These are phyloP conservation scores for Sarcophaga bullata DNA, from an alignment of 1,140 invertebrate species.

Conservation along the genomic window DNA sequence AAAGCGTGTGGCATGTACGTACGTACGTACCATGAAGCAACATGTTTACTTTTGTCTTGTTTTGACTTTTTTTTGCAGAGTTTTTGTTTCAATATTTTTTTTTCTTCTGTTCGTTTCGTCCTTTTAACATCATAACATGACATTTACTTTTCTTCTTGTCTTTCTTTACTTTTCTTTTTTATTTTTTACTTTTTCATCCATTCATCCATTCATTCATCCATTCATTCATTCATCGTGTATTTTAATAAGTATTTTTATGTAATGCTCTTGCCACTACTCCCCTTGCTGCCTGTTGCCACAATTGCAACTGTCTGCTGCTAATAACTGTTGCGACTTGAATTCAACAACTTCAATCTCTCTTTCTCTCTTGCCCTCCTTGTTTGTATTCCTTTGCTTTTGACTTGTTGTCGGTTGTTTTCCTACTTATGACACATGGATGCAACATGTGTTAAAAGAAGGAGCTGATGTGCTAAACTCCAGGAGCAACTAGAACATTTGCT, in stretches of 20 bases:
- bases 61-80: conserved; percentile 21
- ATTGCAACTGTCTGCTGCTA: conserved; percentile 31
- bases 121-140: background rate
- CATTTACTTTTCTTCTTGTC: conserved; percentile 25
- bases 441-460: conserved; percentile 29
- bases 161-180: conserved; percentile 28
- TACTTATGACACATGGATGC: conserved; percentile 37
- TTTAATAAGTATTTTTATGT: conserved; percentile 22
- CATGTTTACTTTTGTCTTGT: conserved; percentile 8
- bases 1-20: background rate
- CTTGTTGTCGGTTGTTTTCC: background rate
- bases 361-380: background rate
- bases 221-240: background rate
- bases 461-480: background rate
- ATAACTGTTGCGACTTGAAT: conserved; percentile 9
- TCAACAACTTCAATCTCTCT: background rate
- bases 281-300: background rate
- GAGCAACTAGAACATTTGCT: background rate
- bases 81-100: too few species aligned
- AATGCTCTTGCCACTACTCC: too few species aligned
- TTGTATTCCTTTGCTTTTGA: background rate
- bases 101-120: background rate
- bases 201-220: too few species aligned
- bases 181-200: background rate
- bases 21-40: background rate